Conservation (phyloP, 2,888 invertebrate species). For the Crocallis elinguaria region DNA sequence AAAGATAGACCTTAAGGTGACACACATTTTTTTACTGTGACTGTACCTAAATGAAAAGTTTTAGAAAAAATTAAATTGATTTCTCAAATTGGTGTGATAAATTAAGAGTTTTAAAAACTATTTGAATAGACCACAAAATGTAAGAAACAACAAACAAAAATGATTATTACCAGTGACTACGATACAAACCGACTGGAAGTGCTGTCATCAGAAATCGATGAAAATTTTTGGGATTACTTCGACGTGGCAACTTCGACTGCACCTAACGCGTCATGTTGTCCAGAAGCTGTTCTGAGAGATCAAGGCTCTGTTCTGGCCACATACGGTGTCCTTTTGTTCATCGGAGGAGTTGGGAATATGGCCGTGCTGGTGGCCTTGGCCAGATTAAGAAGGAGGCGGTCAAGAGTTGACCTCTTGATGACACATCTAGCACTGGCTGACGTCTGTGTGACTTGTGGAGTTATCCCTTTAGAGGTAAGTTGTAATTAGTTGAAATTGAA, state of each 20-base stretch:
- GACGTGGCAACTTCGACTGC: conserved; percentile 45
- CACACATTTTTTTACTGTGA: too few species aligned
- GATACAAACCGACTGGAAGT: conserved; percentile 28
- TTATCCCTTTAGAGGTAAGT: conserved; percentile 90
- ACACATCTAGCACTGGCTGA: conserved; percentile 92
- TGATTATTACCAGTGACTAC: conserved; percentile 39
- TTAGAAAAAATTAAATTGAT: too few species aligned
- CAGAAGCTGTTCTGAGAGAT: conserved; percentile 49
- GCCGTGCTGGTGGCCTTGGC: conserved; percentile 88
- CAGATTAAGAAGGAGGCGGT: conserved; percentile 86
- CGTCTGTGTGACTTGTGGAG: conserved; percentile 91
- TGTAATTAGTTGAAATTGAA: too few species aligned
- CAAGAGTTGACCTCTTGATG: conserved; percentile 91
- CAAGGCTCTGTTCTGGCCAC: conserved; percentile 81
- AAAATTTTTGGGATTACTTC: conserved; percentile 72
- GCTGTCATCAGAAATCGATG: conserved; percentile 53
- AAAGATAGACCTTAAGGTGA: too few species aligned
- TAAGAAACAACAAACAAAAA: conserved; percentile 29
- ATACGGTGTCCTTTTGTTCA: conserved; percentile 72
- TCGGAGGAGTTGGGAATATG: conserved; percentile 89
- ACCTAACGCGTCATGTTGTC: conserved; percentile 33
- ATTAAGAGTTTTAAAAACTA: too few species aligned
- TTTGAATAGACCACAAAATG: not conserved
- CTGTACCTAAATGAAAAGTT: too few species aligned
- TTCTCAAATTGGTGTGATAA: too few species aligned